phyloP scores from a whole-genome alignment of 2,888 invertebrate genomes.

The Charanyca ferruginea region DNA sequence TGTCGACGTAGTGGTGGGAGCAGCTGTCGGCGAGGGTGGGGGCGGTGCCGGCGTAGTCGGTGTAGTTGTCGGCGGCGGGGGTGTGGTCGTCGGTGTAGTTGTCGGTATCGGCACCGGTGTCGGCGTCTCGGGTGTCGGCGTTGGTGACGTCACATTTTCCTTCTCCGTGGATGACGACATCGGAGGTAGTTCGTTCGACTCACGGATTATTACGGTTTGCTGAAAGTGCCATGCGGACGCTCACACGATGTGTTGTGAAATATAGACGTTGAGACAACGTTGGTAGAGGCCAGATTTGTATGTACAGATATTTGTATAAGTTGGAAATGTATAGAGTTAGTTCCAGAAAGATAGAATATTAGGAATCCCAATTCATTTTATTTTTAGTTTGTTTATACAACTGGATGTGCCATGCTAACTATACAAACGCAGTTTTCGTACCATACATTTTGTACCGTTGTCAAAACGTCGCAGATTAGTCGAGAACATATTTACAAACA shows the following conservation, averaged over 20 bases:
- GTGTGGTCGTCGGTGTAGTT: slow-evolving; percentile 63
- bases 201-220: slow-evolving; percentile 89
- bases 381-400: slow-evolving; percentile 29
- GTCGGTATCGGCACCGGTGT: slow-evolving; percentile 65
- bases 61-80: slow-evolving; percentile 63
- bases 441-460: slow-evolving; percentile 66
- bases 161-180: slow-evolving; percentile 77
- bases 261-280: slow-evolving; percentile 79
- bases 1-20: slow-evolving; percentile 52
- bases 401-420: background rate
- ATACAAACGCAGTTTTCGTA: background rate
- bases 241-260: slow-evolving; percentile 86
- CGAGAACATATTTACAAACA: slow-evolving; percentile 72
- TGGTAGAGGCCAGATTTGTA: slow-evolving; percentile 39
- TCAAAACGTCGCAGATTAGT: slow-evolving; percentile 83
- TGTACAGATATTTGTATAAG: slow-evolving; percentile 46
- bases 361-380: slow-evolving; percentile 22
- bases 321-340: slow-evolving; percentile 43
- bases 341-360: slow-evolving; percentile 39
- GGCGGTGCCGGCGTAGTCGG: slow-evolving; percentile 65
- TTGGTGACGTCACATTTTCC: slow-evolving; percentile 73
- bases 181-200: slow-evolving; percentile 85
- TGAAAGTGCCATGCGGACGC: slow-evolving; percentile 91
- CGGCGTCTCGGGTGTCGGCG: slow-evolving; percentile 65
- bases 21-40: slow-evolving; percentile 65